These are phyloP conservation scores for Microtus oregoni DNA, from an alignment of 2,113 vertebrate genomes.

Conservation along the genomic window DNA sequence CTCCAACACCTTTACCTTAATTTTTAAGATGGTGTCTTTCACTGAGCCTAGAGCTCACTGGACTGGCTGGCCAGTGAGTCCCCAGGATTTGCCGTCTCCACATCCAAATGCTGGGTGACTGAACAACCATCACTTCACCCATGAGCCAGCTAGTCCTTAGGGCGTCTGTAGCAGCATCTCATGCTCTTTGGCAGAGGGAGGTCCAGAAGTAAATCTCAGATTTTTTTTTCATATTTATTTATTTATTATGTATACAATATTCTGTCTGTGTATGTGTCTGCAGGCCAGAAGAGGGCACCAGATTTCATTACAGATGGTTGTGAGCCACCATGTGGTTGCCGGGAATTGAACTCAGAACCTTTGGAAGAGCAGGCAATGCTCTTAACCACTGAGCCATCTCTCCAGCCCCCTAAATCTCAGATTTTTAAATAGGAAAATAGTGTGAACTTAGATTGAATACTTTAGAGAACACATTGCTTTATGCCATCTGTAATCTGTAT, in stretches of 20 bases:
- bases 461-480: conserved; percentile 38
- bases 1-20: neutral
- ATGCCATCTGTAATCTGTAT: conserved; percentile 49
- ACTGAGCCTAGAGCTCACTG: neutral
- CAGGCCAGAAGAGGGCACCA: too few species aligned
- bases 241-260: too few species aligned
- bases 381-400: too few species aligned
- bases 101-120: neutral
- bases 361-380: too few species aligned
- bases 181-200: neutral
- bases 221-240: too few species aligned
- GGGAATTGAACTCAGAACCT: too few species aligned
- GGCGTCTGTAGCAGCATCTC: neutral
- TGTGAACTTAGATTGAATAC: conserved; percentile 18
- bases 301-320: too few species aligned
- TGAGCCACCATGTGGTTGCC: too few species aligned
- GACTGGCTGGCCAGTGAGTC: neutral
- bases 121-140: neutral
- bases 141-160: neutral
- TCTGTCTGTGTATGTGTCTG: too few species aligned
- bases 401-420: too few species aligned
- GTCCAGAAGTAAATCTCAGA: conserved; percentile 42
- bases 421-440: conserved; percentile 42
- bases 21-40: neutral
- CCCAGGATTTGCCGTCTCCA: neutral